Percentiles rank a stretch among this genome's conserved stretches.
These are phyloP conservation scores for Arenaria interpres DNA, from an alignment of 2,113 vertebrate genomes.

Conservation along the genomic window DNA sequence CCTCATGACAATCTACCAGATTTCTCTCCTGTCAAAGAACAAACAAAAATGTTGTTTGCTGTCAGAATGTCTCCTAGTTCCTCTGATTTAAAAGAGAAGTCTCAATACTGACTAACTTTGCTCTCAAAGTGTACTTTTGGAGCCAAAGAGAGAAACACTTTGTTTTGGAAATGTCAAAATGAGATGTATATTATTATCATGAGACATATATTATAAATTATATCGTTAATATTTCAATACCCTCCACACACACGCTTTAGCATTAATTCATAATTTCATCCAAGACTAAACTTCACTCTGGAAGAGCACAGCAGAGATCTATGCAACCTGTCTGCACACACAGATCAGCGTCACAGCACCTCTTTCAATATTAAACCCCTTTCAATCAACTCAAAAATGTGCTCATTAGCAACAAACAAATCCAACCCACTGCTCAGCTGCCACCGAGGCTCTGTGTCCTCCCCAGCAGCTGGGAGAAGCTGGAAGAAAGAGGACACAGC, in stretches of 20 bases:
- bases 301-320: background rate
- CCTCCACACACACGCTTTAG: background rate
- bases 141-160: background rate
- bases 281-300: background rate
- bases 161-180: background rate
- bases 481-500: background rate
- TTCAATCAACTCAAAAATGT: background rate
- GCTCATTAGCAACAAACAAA: background rate
- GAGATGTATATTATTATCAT: background rate
- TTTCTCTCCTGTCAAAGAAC: background rate
- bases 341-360: background rate
- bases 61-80: background rate
- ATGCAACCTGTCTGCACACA: background rate
- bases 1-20: background rate
- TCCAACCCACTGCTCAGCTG: background rate
- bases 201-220: background rate
- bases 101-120: background rate
- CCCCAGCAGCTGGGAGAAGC: background rate
- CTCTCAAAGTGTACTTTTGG: background rate
- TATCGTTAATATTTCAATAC: background rate
- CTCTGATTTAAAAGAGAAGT: background rate
- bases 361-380: background rate
- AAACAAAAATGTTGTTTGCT: background rate
- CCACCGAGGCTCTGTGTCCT: accelerated
- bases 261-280: background rate